Conservation (phyloP, 37 sponge, comb jelly and placozoan genomes). For the Geodia barretti region DNA sequence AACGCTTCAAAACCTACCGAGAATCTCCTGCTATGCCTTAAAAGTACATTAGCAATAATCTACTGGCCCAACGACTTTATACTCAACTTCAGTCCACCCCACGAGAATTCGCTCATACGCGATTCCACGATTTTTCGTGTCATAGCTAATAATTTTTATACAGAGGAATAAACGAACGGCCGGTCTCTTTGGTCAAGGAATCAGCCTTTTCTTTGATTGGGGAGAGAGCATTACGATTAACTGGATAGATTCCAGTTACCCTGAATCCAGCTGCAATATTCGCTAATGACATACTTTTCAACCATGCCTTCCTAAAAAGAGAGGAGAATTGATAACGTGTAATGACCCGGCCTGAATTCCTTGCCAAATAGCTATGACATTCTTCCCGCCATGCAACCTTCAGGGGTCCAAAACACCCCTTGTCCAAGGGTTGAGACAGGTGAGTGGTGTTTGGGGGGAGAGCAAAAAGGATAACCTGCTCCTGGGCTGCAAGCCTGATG, state of each 20-base stretch:
- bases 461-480: conserved; percentile 27
- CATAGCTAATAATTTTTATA: too few species aligned
- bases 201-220: too few species aligned
- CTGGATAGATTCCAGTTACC: conserved; percentile 51
- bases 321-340: conserved; percentile 30
- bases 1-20: too few species aligned
- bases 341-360: conserved; percentile 29
- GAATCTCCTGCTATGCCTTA: too few species aligned
- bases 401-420: conserved; percentile 32
- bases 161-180: too few species aligned
- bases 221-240: too few species aligned
- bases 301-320: conserved; percentile 55
- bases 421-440: conserved; percentile 48
- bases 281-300: conserved; percentile 24
- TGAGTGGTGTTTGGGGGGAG: conserved; percentile 59
- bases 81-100: too few species aligned
- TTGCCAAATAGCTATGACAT: conserved; percentile 27
- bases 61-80: too few species aligned
- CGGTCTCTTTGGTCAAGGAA: too few species aligned
- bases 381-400: conserved; percentile 28
- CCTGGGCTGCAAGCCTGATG: conserved; percentile 18
- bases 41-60: too few species aligned
- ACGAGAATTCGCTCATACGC: too few species aligned
- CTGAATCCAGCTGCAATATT: conserved; percentile 54
- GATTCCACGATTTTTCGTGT: too few species aligned